These are phyloP conservation scores for Ficedula albicollis DNA, from an alignment of 2,797 vertebrate genomes.

Conservation along the genomic window DNA sequence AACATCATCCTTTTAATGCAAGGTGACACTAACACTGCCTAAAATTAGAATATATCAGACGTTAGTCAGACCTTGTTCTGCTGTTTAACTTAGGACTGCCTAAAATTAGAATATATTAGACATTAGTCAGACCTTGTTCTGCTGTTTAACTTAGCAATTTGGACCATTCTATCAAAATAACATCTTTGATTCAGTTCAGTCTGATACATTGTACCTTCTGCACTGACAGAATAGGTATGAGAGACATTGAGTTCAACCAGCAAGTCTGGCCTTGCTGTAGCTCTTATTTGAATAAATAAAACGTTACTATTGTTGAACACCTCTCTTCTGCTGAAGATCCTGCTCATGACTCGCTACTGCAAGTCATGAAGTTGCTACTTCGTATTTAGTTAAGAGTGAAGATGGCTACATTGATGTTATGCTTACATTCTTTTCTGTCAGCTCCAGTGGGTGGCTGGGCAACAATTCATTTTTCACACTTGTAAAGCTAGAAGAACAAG, in stretches of 20 bases:
- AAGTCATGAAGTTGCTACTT: background rate
- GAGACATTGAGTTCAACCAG: background rate
- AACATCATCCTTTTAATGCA: background rate
- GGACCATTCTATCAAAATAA: background rate
- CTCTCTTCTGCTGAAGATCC: background rate
- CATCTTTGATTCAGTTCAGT: background rate
- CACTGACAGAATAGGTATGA: background rate
- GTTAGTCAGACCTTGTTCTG: background rate
- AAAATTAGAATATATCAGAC: background rate
- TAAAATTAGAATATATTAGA: background rate
- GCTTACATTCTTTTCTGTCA: slow-evolving; percentile 95
- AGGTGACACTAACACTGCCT: background rate
- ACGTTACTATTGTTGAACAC: background rate
- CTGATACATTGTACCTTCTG: background rate
- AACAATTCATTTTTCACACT: slow-evolving; percentile 92
- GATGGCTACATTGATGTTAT: background rate
- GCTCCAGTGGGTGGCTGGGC: slow-evolving; percentile 90
- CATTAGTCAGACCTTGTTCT: background rate
- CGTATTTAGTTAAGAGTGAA: background rate
- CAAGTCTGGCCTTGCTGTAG: background rate
- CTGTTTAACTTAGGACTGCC: background rate
- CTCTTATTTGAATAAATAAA: background rate
- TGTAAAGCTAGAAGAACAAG: slow-evolving; percentile 81
- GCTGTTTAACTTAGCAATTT: background rate
- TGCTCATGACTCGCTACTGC: background rate